phyloP scores from a whole-genome alignment of 2,888 invertebrate species.

The Onthophagus sagittarius region DNA sequence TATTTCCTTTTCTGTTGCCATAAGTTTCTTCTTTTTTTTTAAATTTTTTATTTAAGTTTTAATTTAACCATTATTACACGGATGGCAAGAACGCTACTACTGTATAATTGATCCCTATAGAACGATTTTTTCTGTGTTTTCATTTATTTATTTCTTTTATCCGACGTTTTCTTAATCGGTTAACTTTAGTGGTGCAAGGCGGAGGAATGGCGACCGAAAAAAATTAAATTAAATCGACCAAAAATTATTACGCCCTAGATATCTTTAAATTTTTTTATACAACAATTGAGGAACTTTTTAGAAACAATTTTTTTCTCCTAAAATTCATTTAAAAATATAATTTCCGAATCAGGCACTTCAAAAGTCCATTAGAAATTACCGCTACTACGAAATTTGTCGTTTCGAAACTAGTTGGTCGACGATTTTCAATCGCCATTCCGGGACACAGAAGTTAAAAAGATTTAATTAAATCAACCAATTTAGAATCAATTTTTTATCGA shows the following conservation, averaged over 20 bases:
- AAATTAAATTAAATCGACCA: background rate
- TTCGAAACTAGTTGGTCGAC: background rate
- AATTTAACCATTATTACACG: constrained; percentile 18
- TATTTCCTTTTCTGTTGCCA: constrained; percentile 30
- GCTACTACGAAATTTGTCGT: background rate
- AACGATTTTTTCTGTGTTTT: constrained; percentile 23
- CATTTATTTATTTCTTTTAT: constrained; percentile 21
- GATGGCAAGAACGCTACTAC: constrained; percentile 31
- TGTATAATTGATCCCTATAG: constrained; percentile 32
- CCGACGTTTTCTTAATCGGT: constrained; percentile 14
- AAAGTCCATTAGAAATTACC: constrained; percentile 7
- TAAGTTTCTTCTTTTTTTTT: constrained; percentile 19
- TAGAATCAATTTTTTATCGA: background rate
- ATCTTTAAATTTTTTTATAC: background rate
- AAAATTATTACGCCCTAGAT: constrained; percentile 1
- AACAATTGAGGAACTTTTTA: background rate
- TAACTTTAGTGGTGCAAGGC: constrained; percentile 1
- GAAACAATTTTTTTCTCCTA: background rate
- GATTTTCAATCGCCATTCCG: background rate
- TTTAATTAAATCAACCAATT: background rate
- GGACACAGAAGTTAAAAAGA: background rate
- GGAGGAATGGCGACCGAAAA: constrained; percentile 14
- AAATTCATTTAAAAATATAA: constrained; percentile 9
- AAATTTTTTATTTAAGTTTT: constrained; percentile 18
- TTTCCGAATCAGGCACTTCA: constrained; percentile 9